Evolutionary conservation across 1,140 invertebrate species (phyloP), one percentile per base, ranked within the genome.

Genomic region (Zaprionus capensis): DNA sequence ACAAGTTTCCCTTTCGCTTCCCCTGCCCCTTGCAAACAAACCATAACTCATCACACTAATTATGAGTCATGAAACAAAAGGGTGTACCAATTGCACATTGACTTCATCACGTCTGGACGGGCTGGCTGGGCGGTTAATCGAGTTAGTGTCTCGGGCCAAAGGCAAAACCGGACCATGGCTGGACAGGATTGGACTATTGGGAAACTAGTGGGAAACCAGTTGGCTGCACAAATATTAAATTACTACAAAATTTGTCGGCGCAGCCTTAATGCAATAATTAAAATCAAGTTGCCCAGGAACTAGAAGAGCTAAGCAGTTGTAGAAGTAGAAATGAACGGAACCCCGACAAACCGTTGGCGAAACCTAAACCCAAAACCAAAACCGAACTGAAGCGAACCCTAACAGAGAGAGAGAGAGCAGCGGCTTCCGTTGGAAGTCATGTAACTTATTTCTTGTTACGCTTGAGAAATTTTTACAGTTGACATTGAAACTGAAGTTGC

Each of bases 371-470:
- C 58, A 49, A 65, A 75, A 58, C 68, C 53, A 56, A 34, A 36
- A 22, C 73, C 66, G 61, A 82, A 66, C 49, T 72, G 71, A 81
- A 64, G 20, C 71, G 62, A 56, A 72, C 63, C 61, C 73, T 36
- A 53, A 34, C 28, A 59, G 26, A 61, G 22, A 44, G n/a, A 44
- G 41, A 7, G 46, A 62, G 22, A 49, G 56, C 56, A 31, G 26
- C 41, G 31, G 78, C 80, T 87, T 88, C 80, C 84, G 83, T 68
- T 83, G 77, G 59, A 87, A 88, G 84, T 88, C 84, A 88, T 88
- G 84, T 90, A 88, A 88, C 85, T 88, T 81, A 85, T 80, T 88
- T 90, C 85, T 85, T 81, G 85, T 90, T 90, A 85, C 85, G 85
- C 76, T 85, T 90, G 81, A 90, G 81, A 85, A 82, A 90, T 82